phyloP scores from a whole-genome alignment of 2,888 invertebrate genomes.

The Gonocerus acuteangulatus region DNA sequence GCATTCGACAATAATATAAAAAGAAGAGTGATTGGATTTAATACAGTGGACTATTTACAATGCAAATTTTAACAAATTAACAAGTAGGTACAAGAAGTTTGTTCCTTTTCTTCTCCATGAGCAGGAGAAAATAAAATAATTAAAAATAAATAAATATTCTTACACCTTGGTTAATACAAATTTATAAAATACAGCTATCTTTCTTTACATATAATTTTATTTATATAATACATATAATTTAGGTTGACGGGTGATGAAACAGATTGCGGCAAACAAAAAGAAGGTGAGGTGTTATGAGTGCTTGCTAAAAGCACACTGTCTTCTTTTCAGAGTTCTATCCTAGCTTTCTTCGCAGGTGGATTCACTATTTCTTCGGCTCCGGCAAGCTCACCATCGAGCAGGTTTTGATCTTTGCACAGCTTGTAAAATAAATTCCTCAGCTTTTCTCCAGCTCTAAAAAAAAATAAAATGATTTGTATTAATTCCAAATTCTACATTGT shows the following conservation, averaged over 20 bases:
- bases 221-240: not conserved
- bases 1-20: not conserved
- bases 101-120: not conserved
- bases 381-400: slow-evolving; percentile 16
- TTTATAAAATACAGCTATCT: not conserved
- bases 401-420: slow-evolving; percentile 54
- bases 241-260: not conserved
- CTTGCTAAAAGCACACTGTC: not conserved
- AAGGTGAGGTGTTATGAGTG: not conserved
- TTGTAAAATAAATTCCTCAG: slow-evolving; percentile 64
- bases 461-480: slow-evolving; percentile 21
- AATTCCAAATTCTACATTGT: not conserved
- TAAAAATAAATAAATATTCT: not conserved
- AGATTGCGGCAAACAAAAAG: not conserved
- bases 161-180: not conserved
- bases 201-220: not conserved
- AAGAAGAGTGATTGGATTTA: not conserved
- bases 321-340: slow-evolving; percentile 23
- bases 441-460: slow-evolving; percentile 63
- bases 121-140: not conserved
- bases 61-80: not conserved
- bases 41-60: not conserved
- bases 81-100: not conserved
- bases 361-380: not conserved
- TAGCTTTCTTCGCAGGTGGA: slow-evolving; percentile 27